phyloP scores from a whole-genome alignment of 2,797 vertebrate species.

The Phylloscopus collybita region DNA sequence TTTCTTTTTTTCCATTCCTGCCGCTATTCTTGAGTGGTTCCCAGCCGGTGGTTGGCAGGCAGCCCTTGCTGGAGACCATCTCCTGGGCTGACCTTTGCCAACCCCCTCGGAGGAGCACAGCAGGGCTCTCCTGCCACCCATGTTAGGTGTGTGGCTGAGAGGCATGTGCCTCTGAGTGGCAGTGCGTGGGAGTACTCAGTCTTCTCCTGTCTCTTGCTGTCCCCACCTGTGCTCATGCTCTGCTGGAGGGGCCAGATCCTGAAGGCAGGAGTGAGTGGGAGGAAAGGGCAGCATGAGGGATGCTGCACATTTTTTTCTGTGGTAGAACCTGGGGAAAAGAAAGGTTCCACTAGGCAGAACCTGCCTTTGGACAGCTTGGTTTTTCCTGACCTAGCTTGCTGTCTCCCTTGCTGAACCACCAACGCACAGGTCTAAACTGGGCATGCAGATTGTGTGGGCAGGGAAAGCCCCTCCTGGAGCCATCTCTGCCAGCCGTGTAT shows the following conservation, averaged over 20 bases:
- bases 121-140: background rate
- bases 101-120: background rate
- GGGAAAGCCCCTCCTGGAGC: background rate
- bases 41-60: conserved; percentile 2
- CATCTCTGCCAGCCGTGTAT: background rate
- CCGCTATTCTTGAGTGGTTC: conserved; percentile 45
- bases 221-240: background rate
- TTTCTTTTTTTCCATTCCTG: conserved; percentile 10
- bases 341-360: background rate
- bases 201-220: background rate
- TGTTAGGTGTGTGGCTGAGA: fast-evolving
- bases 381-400: background rate
- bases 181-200: background rate
- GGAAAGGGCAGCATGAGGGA: background rate
- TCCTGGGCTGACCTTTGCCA: background rate
- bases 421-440: fast-evolving
- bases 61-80: background rate
- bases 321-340: background rate
- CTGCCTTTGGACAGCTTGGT: background rate
- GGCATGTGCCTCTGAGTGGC: fast-evolving
- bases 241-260: background rate
- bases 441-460: background rate
- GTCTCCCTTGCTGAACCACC: background rate
- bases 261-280: background rate
- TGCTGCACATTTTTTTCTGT: background rate